These are phyloP conservation scores for Luffia ferchaultella DNA, from an alignment of 2,888 invertebrate species.

Conservation along the genomic window DNA sequence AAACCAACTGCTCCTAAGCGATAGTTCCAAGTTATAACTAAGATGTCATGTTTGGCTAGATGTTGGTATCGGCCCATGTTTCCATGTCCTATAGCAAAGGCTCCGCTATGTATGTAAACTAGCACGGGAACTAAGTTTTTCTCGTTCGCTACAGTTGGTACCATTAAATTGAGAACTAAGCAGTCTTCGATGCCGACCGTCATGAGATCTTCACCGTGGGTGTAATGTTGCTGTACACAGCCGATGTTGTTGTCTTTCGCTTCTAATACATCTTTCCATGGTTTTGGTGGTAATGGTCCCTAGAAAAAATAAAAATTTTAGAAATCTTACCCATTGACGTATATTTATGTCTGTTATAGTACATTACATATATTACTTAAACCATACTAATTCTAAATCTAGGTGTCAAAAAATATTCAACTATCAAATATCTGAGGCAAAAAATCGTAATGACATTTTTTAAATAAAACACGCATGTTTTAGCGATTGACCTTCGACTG, in stretches of 20 bases:
- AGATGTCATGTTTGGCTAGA: slow-evolving; percentile 71
- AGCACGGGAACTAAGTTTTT: slow-evolving; percentile 41
- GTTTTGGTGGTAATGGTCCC: slow-evolving; percentile 41
- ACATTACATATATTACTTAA: no score
- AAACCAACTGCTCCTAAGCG: slow-evolving; percentile 77
- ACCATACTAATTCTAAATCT: no score
- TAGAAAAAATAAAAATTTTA: slow-evolving; percentile 22
- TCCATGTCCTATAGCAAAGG: slow-evolving; percentile 41
- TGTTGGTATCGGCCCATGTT: slow-evolving; percentile 61
- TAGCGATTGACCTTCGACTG: no score
- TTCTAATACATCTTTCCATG: slow-evolving; percentile 30
- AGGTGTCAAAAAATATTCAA: no score
- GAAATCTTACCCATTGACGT: no score
- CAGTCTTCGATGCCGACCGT: slow-evolving; percentile 44
- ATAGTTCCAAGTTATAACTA: slow-evolving; percentile 75
- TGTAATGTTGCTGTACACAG: slow-evolving; percentile 42
- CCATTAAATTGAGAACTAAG: slow-evolving; percentile 34
- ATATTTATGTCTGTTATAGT: no score
- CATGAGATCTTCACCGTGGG: slow-evolving; percentile 24
- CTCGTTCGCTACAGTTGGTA: slow-evolving; percentile 35
- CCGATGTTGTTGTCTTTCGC: slow-evolving; percentile 26
- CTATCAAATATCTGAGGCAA: no score
- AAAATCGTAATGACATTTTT: no score
- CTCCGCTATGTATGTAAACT: slow-evolving; percentile 51
- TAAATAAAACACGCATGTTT: no score